Percentiles rank a stretch among this genome's conserved stretches.
phyloP scores from a whole-genome alignment of 2,888 invertebrate genomes.

The Drosophila vallismaia region DNA sequence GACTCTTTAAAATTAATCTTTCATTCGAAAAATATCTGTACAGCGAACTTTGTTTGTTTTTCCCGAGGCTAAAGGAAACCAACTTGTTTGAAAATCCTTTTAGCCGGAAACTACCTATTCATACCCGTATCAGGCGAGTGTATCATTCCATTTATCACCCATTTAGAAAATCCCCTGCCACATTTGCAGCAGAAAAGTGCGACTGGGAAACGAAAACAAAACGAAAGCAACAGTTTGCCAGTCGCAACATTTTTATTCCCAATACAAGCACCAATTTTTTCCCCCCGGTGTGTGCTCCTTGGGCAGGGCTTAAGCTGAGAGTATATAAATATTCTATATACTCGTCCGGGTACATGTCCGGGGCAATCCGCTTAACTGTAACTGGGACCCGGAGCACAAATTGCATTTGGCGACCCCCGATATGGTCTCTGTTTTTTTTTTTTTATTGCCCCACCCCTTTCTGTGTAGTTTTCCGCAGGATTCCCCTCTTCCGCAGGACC shows the following conservation, averaged over 20 bases:
- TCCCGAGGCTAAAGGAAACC: neutral
- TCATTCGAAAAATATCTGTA: neutral
- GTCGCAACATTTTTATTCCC: slow-evolving; percentile 20
- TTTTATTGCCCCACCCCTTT: neutral
- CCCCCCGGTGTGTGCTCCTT: slow-evolving; percentile 12
- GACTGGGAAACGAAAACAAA: slow-evolving; percentile 15
- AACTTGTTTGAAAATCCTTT: neutral
- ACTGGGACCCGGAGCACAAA: slow-evolving; percentile 66
- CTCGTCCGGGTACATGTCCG: slow-evolving; percentile 60
- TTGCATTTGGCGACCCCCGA: slow-evolving; percentile 61
- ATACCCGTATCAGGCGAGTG: neutral
- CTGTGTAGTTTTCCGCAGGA: neutral
- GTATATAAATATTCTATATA: slow-evolving; percentile 44
- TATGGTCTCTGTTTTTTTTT: slow-evolving; percentile 13
- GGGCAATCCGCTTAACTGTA: slow-evolving; percentile 74
- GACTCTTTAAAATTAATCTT: neutral
- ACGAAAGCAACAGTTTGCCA: slow-evolving; percentile 25
- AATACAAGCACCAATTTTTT: slow-evolving; percentile 30
- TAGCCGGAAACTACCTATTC: neutral
- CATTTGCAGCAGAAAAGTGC: slow-evolving; percentile 10
- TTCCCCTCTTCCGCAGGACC: neutral
- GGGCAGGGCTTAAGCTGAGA: slow-evolving; percentile 30
- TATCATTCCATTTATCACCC: slow-evolving; percentile 11
- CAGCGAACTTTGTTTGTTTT: neutral
- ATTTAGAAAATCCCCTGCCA: slow-evolving; percentile 25